Percentiles rank a stretch among this genome's conserved stretches.
These are phyloP conservation scores for Drosophila virilis DNA, from an alignment of 1,140 invertebrate species.

Conservation along the genomic window DNA sequence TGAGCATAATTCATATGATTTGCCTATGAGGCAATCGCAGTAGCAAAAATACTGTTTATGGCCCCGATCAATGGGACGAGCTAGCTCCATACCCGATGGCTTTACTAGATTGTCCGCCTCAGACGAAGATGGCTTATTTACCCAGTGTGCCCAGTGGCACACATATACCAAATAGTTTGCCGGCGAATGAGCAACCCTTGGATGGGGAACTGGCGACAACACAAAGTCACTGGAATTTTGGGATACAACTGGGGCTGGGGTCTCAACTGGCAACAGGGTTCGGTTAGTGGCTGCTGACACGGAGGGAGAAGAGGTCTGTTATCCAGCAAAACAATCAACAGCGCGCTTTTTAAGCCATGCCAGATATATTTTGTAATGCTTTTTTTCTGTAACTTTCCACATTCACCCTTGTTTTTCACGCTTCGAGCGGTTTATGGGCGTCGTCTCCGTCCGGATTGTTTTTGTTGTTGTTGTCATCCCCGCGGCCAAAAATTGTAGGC, in stretches of 20 bases:
- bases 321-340: constrained; percentile 82
- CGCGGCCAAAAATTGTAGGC: constrained; percentile 50
- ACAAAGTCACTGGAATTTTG: constrained; percentile 47
- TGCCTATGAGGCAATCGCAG: constrained; percentile 77
- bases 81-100: constrained; percentile 36
- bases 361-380: constrained; percentile 82
- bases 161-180: constrained; percentile 58
- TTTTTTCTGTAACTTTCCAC: constrained; percentile 80
- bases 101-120: constrained; percentile 63
- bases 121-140: constrained; percentile 69
- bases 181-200: constrained; percentile 28
- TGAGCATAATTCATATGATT: constrained; percentile 82
- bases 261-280: constrained; percentile 46
- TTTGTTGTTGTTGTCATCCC: constrained; percentile 22
- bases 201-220: constrained; percentile 34
- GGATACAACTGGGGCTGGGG: neutral
- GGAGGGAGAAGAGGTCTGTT: constrained; percentile 38
- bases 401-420: constrained; percentile 82
- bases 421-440: constrained; percentile 77
- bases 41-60: constrained; percentile 76
- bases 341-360: constrained; percentile 80
- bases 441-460: constrained; percentile 31
- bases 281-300: constrained; percentile 3
- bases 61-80: constrained; percentile 69
- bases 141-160: constrained; percentile 78